Base-by-base conservation (phyloP, 2,888 invertebrate genomes). In the Pharmacophagus antenor region DNA sequence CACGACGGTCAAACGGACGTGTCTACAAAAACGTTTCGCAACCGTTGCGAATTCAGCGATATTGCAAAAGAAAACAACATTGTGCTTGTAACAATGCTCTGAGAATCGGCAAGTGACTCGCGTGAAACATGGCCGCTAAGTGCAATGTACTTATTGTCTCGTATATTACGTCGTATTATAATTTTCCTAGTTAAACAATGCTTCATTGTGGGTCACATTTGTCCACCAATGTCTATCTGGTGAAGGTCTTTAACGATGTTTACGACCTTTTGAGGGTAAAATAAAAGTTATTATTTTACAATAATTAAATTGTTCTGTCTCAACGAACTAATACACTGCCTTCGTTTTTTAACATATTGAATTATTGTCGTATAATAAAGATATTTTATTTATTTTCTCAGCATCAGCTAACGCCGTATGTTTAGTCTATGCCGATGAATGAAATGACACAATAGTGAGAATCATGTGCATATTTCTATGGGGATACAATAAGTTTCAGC, bases 61-160 rank as follows among this genome's bases (percentile, higher is more conserved):
- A 80, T 88, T 88, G 82, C 84, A 77, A 84, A 88, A 88, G 80
- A 81, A 78, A 81, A 82, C 84, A 82, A 82, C 86, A 87, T 84
- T 86, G 85, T 85, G 70, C 75, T 73, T 68, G 69, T 70, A 82
- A 88, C 86, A 87, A 84, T 85, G 79, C 80, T 70, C 68, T 82
- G 79, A 70, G 83, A 84, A 82, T 79, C 77, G 75, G 42, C 74
- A 66, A 72, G 73, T 69, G 74, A 73, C 73, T 70, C 68, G 62
- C 70, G 76, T 72, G 73, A 72, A 70, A 73, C 73, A 77, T 70
- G 69, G 65, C 65, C 67, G 58, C 63, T 59, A 48, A 56, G 66
- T 68, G 66, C 64, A 58, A 60, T 64, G 61, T 63, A 61, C 68
- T 62, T 64, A 61, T 63, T 67, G 53, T 44, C 22, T 58, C 48